Evolutionary conservation across 1,140 invertebrate genomes (phyloP), one percentile per base, ranked within the genome.

Genomic region (Listronotus oregonensis): DNA sequence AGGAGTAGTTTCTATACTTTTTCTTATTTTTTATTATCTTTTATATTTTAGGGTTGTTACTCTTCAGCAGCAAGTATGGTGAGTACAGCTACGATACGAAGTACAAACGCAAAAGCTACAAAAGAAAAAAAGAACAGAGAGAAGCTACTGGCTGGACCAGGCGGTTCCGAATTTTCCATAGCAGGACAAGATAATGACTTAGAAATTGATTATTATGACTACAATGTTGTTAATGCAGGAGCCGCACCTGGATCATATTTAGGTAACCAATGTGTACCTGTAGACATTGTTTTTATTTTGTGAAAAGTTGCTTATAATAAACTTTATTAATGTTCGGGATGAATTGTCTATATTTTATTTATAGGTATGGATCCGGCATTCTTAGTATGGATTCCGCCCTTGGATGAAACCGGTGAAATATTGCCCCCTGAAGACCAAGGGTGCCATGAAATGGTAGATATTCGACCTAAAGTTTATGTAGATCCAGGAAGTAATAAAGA

Each of bases 181-280:
- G 85, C 85, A 0, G 88, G 85, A 18, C 85, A 84, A 43, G 89
- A 90, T 42, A 82, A 83, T 5, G 92, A 94, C 72, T 81, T 93
- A 57, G 91, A 94, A 77, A 81, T 94, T 40, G 92, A 94, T 74
- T 94, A 94, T 73, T 94, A 94, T 72, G 92, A 94, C 77, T 94
- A 94, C 71, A 91, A 94, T 78, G 91, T 94, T 0, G 87, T 89
- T 47, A 89, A 87, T 64, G 85, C 90, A 56, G 89, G 89, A 47
- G 89, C 90, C 4, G 90, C 87, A n/a, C 91, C 91, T 2, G 92
- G 92, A 15, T 90, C 87, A 0, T 78, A 76, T 61, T 51, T 75
- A 44, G 66, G 66, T 68, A 40, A 57, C n/a, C 32, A 64, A n/a
- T n/a, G n/a, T 15, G 21, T 11, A 27, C 8, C 6, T 44, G 39